These are phyloP conservation scores for Thinocorus orbignyianus DNA, from an alignment of 2,113 vertebrate species.

Conservation along the genomic window DNA sequence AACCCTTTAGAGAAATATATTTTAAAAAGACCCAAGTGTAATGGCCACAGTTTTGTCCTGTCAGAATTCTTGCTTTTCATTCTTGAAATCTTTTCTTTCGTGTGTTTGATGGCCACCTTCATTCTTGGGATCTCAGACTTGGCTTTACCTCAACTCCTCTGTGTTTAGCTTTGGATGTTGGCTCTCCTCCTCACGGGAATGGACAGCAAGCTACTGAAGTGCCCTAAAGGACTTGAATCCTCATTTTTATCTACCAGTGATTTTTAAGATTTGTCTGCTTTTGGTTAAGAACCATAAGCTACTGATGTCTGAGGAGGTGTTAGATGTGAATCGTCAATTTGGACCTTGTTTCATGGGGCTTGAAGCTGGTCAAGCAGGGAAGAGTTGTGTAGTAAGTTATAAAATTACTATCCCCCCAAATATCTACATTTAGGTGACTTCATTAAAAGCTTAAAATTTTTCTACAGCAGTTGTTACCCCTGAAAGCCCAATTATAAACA, in stretches of 20 bases:
- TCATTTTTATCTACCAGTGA: not conserved
- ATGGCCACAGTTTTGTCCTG: not conserved
- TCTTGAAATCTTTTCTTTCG: not conserved
- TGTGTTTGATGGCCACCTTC: not conserved
- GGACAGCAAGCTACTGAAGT: not conserved
- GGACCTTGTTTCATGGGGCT: not conserved
- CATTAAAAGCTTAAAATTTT: not conserved
- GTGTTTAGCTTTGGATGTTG: not conserved
- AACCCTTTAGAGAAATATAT: not conserved
- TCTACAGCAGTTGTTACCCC: not conserved
- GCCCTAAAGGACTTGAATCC: not conserved
- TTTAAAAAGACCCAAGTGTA: not conserved
- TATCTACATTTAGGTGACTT: not conserved
- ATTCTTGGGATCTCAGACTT: not conserved
- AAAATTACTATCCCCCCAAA: fast-evolving
- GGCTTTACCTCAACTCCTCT: not conserved
- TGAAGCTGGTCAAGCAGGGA: not conserved
- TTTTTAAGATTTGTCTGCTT: not conserved
- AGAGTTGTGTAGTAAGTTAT: not conserved
- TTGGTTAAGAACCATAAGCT: not conserved
- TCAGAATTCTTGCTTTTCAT: not conserved
- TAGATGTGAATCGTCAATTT: fast-evolving
- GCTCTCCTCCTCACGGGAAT: not conserved
- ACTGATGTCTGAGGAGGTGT: not conserved
- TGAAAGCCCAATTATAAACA: fast-evolving